phyloP scores from a whole-genome alignment of 2,113 vertebrate species.

The Nothocercus nigrocapillus region DNA sequence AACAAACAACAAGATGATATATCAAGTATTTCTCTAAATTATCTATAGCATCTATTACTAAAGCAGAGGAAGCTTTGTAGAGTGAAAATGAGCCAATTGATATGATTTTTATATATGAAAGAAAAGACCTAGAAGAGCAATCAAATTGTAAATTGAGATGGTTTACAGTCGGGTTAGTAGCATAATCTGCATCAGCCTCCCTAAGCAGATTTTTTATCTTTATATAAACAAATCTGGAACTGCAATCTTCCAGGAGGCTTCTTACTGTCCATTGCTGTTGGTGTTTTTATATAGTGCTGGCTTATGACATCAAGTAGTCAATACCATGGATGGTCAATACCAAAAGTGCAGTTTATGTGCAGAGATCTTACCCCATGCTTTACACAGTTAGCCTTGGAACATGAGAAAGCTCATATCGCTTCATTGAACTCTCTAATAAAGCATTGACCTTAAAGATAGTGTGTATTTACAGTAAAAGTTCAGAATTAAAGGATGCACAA shows the following conservation, averaged over 20 bases:
- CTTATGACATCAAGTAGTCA: not conserved
- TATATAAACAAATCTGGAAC: not conserved
- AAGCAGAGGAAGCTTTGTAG: conserved; percentile 6
- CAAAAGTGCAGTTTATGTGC: not conserved
- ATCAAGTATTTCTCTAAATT: conserved; percentile 7
- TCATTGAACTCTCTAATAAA: conserved; percentile 17
- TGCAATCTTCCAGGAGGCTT: not conserved
- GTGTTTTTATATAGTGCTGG: not conserved
- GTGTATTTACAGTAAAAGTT: not conserved
- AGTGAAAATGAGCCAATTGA: conserved; percentile 30
- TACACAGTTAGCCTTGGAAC: not conserved
- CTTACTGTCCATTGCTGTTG: not conserved
- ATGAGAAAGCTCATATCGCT: not conserved
- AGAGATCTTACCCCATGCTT: not conserved
- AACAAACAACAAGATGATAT: not conserved
- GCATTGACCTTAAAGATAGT: not conserved
- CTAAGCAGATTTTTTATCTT: not conserved
- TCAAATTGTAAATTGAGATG: conserved; percentile 12
- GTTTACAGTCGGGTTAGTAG: not conserved
- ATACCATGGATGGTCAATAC: not conserved
- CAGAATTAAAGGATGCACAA: conserved; percentile 8
- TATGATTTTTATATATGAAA: conserved; percentile 12
- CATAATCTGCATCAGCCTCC: not conserved
- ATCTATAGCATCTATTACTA: conserved; percentile 15
- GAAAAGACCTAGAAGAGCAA: not conserved